Percentiles rank a stretch among this genome's conserved stretches.
phyloP scores from a whole-genome alignment of 2,113 vertebrate genomes.

The Cephalopterus ornatus region DNA sequence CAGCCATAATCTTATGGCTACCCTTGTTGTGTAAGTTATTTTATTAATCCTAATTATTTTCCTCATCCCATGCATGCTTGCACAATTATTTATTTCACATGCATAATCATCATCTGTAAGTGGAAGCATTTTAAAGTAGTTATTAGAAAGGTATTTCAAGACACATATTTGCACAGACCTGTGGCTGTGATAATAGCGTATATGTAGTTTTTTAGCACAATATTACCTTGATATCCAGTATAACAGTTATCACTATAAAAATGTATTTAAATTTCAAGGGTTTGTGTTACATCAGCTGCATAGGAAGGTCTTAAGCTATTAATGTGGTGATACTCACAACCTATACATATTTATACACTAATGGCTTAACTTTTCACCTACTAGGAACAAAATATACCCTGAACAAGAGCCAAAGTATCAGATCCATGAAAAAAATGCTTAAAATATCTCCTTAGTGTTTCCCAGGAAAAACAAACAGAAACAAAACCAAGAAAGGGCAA shows the following conservation, averaged over 20 bases:
- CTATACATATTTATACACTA: background rate
- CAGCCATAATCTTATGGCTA: slow-evolving; percentile 29
- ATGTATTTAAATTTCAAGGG: background rate
- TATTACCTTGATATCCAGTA: background rate
- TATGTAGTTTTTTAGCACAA: background rate
- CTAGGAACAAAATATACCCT: background rate
- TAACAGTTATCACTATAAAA: background rate
- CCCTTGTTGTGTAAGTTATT: slow-evolving; percentile 15
- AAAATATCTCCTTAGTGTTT: background rate
- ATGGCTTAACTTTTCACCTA: background rate
- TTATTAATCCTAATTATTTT: slow-evolving; percentile 38
- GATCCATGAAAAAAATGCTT: background rate
- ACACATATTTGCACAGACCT: background rate
- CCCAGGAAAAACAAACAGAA: background rate
- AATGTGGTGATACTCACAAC: background rate
- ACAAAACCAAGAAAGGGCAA: background rate
- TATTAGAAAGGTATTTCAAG: slow-evolving; percentile 20
- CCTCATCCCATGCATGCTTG: background rate
- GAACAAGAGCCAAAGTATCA: background rate
- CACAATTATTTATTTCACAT: background rate
- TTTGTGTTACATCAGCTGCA: background rate
- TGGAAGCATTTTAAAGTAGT: background rate
- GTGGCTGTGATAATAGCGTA: background rate
- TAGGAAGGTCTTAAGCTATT: background rate
- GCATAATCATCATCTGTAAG: background rate